Conservation (phyloP, 2,113 vertebrate species). For the Abramis brama region DNA sequence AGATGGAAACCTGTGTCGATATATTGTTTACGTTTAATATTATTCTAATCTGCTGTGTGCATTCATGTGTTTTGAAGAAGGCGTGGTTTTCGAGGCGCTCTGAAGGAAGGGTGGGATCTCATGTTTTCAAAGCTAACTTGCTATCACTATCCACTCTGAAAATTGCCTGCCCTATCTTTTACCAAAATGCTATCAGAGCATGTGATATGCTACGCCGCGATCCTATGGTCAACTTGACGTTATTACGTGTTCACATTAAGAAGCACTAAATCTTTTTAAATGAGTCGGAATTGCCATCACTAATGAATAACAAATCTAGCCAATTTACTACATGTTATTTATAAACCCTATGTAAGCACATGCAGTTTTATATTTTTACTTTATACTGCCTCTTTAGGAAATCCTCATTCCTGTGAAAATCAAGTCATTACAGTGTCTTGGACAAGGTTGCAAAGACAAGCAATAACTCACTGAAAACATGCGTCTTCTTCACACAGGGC, state of each 20-base stretch:
- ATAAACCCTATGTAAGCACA: not conserved
- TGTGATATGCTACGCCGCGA: not conserved
- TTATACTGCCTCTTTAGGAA: not conserved
- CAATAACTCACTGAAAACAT: constrained; percentile 59
- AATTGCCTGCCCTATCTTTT: too few relatives aligned
- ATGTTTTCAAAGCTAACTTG: too few relatives aligned
- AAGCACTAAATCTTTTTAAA: too few relatives aligned
- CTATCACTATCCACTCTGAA: too few relatives aligned
- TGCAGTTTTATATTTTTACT: not conserved
- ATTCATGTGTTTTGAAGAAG: too few relatives aligned
- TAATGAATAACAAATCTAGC: not conserved
- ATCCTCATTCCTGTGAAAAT: not conserved
- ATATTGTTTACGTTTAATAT: too few relatives aligned
- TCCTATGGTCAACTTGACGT: not conserved
- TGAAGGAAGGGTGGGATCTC: too few relatives aligned
- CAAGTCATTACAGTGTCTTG: not conserved
- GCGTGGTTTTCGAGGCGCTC: too few relatives aligned
- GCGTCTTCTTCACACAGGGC: constrained; percentile 55
- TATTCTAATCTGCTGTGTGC: too few relatives aligned
- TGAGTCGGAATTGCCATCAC: not conserved
- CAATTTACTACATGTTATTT: too few relatives aligned
- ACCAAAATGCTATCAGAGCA: not conserved
- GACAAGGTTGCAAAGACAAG: constrained; percentile 25
- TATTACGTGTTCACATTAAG: not conserved
- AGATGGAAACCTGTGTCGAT: too few relatives aligned